phyloP scores from a whole-genome alignment of 2,888 invertebrate species.

The Lissonota sp. region DNA sequence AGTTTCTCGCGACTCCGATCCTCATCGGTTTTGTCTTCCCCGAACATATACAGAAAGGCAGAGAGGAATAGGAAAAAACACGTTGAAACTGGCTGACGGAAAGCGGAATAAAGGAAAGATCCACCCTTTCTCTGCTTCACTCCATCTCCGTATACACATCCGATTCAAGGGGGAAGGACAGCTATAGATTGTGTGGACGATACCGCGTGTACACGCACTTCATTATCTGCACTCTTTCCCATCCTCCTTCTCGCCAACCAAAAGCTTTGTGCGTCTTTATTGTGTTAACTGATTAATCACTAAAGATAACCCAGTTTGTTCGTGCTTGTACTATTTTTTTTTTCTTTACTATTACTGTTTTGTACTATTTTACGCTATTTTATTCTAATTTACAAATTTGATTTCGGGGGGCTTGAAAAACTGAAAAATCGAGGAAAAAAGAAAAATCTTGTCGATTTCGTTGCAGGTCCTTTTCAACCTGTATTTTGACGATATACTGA shows the following conservation, averaged over 20 bases:
- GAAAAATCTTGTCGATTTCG: too few species aligned
- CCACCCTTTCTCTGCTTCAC: constrained; percentile 55
- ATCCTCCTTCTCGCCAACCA: not conserved
- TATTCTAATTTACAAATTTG: too few species aligned
- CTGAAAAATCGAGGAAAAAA: too few species aligned
- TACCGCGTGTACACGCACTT: constrained; percentile 35
- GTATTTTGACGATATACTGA: too few species aligned
- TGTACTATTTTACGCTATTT: too few species aligned
- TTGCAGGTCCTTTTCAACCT: too few species aligned
- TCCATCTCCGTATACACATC: constrained; percentile 39
- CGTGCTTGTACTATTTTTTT: too few species aligned
- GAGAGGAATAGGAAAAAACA: constrained; percentile 12
- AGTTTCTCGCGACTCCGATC: constrained; percentile 61
- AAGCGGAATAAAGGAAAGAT: constrained; percentile 52
- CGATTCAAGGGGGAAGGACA: constrained; percentile 13
- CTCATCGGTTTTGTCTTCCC: constrained; percentile 51
- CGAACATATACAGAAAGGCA: constrained; percentile 37
- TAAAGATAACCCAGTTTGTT: constrained; percentile 24
- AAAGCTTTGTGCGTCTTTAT: constrained; percentile 46
- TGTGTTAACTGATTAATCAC: constrained; percentile 38
- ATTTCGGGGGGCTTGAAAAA: too few species aligned
- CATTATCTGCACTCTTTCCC: constrained; percentile 55
- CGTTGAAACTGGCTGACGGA: constrained; percentile 22
- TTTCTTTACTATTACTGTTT: too few species aligned
- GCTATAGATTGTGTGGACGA: constrained; percentile 25